Evolutionary conservation across 2,888 invertebrate species (phyloP), one percentile per base, ranked within the genome.

Genomic region (Plagiodera versicolora): DNA sequence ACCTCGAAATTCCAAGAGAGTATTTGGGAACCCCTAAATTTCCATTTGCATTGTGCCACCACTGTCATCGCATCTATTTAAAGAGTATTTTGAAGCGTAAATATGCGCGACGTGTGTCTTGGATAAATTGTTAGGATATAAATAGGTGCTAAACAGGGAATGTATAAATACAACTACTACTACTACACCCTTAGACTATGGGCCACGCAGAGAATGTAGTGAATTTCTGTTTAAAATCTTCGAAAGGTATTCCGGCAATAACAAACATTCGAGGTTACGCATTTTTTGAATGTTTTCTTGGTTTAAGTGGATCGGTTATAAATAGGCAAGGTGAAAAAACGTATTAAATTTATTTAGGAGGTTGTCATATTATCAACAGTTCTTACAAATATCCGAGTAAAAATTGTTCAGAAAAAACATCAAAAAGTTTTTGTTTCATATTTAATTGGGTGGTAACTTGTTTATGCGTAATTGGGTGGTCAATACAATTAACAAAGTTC

Each of bases 81-180:
- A 60, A 66, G 74, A 69, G 63, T 68, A 64, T 73, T 72, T 65
- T 67, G 68, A 71, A 72, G 70, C 67, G 70, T 74, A 75, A 74
- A 72, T 74, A 75, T 75, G 70, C 69, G 68, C 48, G 57, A 72
- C 76, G 75, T 75, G 69, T 51, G 76, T 77, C 77, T 66, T 48
- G 53, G 72, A 69, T 68, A 64, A 56, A 61, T 62, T 52, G 62
- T 59, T 53, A 60, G 50, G 64, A 69, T 75, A 77, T 70, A 77
- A 76, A 77, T 77, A 77, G 75, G 70, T 68, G 72, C 59, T 65
- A 64, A 67, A 62, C 49, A 58, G 53, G 47, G 57, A 56, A 28
- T 54, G 53, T 67, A 67, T 66, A 70, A 70, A 71, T 69, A 67
- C 35, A 51, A 17, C 39, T 53, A 35, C 44, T 17, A 44, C 56